Conservation (phyloP, 2,888 invertebrate genomes). For the Nezara viridula region DNA sequence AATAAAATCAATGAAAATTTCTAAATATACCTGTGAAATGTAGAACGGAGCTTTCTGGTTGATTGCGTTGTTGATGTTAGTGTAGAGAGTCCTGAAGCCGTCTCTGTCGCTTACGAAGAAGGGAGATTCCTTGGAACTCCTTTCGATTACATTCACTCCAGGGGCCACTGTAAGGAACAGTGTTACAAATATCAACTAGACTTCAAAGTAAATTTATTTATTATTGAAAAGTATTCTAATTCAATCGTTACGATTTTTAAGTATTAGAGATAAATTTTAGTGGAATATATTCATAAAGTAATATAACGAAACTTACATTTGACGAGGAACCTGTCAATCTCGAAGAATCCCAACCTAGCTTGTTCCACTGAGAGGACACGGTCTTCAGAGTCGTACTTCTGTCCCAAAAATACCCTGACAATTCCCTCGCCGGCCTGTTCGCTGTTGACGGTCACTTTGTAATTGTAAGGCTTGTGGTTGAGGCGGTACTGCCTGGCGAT, state of each 20-base stretch:
- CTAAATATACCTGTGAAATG: constrained; percentile 67
- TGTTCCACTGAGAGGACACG: constrained; percentile 68
- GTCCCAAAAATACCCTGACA: constrained; percentile 79
- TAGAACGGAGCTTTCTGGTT: constrained; percentile 71
- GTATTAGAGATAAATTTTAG: not conserved
- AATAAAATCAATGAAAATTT: not conserved
- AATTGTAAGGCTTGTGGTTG: constrained; percentile 77
- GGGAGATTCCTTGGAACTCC: constrained; percentile 78
- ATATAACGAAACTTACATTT: constrained; percentile 68
- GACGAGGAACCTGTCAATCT: constrained; percentile 76
- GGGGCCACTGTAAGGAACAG: constrained; percentile 69
- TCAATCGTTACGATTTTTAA: no score
- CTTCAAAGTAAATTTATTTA: not conserved
- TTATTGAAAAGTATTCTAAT: no score
- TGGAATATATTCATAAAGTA: no score
- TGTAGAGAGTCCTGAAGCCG: constrained; percentile 76
- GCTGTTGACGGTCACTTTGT: constrained; percentile 73
- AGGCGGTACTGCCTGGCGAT: constrained; percentile 75
- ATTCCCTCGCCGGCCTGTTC: constrained; percentile 74
- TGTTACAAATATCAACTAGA: not conserved
- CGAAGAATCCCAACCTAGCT: constrained; percentile 75
- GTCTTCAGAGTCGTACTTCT: constrained; percentile 77
- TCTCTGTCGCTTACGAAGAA: constrained; percentile 77
- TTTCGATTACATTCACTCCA: constrained; percentile 78
- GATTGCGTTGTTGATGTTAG: constrained; percentile 74